Evolutionary conservation across 2,888 invertebrate species (phyloP).

Genomic region (Panorpa germanica): DNA sequence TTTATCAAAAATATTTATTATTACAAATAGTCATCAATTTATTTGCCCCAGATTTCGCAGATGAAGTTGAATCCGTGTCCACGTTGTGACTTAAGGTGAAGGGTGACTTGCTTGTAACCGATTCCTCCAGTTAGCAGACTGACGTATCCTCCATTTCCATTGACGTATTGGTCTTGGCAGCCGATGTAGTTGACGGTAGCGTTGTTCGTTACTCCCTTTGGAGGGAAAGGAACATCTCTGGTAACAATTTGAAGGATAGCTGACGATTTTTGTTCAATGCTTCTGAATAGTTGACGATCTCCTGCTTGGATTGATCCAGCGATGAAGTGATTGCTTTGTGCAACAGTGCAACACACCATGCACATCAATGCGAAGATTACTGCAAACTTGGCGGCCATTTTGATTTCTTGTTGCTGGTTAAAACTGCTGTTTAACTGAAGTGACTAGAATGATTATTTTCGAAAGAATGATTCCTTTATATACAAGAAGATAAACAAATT

Average conservation of each 20-base stretch:
- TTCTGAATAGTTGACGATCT: conserved; percentile 13
- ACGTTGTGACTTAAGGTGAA: conserved; percentile 26
- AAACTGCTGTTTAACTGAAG: no score
- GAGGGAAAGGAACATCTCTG: conserved; percentile 14
- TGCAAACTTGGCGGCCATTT: no score
- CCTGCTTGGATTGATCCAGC: conserved; percentile 2
- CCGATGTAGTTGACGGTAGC: conserved; percentile 10
- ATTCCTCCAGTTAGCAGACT: conserved; percentile 23
- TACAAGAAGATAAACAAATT: no score
- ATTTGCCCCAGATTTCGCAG: conserved; percentile 22
- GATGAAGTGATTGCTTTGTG: conserved; percentile 1
- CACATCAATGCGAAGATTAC: conserved; percentile 5
- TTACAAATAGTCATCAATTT: conserved; percentile 6
- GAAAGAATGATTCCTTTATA: no score
- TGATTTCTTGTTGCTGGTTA: no score
- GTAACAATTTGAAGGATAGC: conserved; percentile 16
- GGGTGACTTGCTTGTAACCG: conserved; percentile 17
- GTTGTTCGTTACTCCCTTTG: conserved; percentile 1
- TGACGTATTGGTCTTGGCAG: conserved; percentile 21
- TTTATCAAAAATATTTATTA: no score
- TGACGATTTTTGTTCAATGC: conserved; percentile 16
- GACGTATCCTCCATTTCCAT: conserved; percentile 26
- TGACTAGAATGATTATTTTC: no score
- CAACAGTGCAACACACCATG: conserved; percentile 2
- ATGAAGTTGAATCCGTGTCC: conserved; percentile 24